Evolutionary conservation across 2,797 vertebrate genomes (phyloP).

Genomic region (Platalea minor): DNA sequence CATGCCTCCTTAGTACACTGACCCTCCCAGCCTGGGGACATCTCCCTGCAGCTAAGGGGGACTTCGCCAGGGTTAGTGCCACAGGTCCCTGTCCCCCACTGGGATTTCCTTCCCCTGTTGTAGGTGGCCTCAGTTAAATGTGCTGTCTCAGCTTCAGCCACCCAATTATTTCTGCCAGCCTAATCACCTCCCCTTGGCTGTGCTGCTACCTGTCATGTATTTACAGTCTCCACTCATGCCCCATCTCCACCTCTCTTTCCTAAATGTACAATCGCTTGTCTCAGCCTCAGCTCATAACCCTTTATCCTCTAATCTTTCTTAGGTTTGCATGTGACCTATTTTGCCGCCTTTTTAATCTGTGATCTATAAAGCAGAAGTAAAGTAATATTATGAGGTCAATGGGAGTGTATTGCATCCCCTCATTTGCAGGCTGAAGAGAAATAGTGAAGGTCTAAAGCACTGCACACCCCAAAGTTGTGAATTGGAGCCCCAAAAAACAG

Average conservation of each 20-base stretch:
- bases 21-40: neutral
- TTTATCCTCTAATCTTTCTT: neutral
- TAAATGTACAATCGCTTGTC: neutral
- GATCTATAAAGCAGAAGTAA: neutral
- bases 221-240: neutral
- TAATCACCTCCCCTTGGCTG: neutral
- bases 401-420: neutral
- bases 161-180: neutral
- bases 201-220: neutral
- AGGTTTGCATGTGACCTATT: neutral
- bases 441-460: neutral
- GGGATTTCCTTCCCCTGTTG: neutral
- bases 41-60: neutral
- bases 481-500: neutral
- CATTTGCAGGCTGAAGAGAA: neutral
- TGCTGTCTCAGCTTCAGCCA: neutral
- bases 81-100: neutral
- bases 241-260: neutral
- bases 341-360: neutral
- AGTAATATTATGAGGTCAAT: neutral
- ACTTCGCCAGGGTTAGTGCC: neutral
- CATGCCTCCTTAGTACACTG: fast-evolving
- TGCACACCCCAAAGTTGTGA: neutral
- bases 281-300: neutral
- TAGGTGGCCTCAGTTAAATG: neutral